phyloP scores from a whole-genome alignment of 2,888 invertebrate genomes.

The Phorcus lineatus region DNA sequence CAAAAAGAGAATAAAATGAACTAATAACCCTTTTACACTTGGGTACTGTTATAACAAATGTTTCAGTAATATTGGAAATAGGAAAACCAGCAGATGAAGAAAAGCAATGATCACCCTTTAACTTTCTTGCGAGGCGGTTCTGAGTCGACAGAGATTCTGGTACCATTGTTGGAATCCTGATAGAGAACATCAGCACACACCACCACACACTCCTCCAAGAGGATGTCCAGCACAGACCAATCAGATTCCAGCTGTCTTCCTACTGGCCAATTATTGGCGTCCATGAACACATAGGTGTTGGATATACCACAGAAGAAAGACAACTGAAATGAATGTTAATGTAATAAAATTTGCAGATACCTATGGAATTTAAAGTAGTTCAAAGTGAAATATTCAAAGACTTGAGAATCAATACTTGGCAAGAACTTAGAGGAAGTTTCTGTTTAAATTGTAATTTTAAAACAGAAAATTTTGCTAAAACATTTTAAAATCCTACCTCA shows the following conservation, averaged over 20 bases:
- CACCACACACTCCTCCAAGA: constrained; percentile 51
- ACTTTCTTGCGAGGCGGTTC: constrained; percentile 47
- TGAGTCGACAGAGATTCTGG: constrained; percentile 24
- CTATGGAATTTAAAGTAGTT: too few relatives aligned
- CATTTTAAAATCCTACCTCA: constrained; percentile 42
- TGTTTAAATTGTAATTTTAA: too few relatives aligned
- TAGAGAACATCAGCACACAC: constrained; percentile 28
- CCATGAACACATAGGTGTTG: constrained; percentile 55
- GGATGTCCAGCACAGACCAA: constrained; percentile 63
- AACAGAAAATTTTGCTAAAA: neutral
- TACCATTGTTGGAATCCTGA: constrained; percentile 14
- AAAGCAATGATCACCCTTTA: constrained; percentile 39
- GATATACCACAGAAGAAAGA: constrained; percentile 35
- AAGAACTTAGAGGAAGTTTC: too few relatives aligned
- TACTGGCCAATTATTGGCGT: constrained; percentile 71
- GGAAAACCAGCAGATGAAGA: neutral
- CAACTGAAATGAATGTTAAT: constrained; percentile 29
- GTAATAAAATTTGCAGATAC: too few relatives aligned
- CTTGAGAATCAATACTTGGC: too few relatives aligned
- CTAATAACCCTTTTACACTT: too few relatives aligned
- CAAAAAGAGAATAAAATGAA: too few relatives aligned
- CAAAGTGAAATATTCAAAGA: too few relatives aligned
- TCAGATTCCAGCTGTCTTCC: constrained; percentile 60
- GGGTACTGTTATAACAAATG: too few relatives aligned
- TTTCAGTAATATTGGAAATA: too few relatives aligned